phyloP scores from a whole-genome alignment of 1,140 invertebrate species.

The Streblospio benedicti region DNA sequence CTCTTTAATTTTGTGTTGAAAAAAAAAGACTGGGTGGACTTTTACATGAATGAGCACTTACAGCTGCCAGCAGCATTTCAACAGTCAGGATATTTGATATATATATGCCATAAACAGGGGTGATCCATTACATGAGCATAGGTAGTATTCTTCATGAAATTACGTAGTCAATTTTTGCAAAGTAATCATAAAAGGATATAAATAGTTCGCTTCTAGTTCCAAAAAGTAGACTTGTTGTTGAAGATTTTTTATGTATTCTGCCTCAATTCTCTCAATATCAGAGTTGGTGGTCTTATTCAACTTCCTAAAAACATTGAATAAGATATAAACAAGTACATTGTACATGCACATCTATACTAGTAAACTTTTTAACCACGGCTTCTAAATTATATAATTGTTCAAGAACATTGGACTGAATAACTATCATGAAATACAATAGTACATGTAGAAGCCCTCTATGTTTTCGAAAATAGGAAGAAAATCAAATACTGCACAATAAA shows the following conservation, averaged over 20 bases:
- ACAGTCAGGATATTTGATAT: too few relatives aligned
- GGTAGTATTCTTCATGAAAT: too few relatives aligned
- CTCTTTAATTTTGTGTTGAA: too few relatives aligned
- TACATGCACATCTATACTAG: neutral
- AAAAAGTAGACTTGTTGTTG: slow-evolving; percentile 48
- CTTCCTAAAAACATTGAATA: neutral
- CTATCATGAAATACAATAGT: neutral
- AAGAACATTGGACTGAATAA: neutral
- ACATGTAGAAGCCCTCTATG: too few relatives aligned
- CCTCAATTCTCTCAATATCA: slow-evolving; percentile 34
- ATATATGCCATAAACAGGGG: too few relatives aligned
- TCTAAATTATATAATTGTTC: neutral
- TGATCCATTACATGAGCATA: too few relatives aligned
- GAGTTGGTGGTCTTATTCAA: neutral
- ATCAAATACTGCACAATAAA: too few relatives aligned
- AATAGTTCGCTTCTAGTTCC: slow-evolving; percentile 45
- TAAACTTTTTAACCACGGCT: neutral
- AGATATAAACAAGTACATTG: neutral
- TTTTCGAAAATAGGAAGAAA: too few relatives aligned
- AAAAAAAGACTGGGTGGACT: too few relatives aligned
- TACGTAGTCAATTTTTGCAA: too few relatives aligned
- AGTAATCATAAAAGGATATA: slow-evolving; percentile 47
- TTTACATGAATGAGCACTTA: too few relatives aligned
- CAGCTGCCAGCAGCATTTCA: too few relatives aligned
- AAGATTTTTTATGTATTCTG: slow-evolving; percentile 46